Conservation (phyloP, 2,888 invertebrate species). For the Brachylomia viminalis region DNA sequence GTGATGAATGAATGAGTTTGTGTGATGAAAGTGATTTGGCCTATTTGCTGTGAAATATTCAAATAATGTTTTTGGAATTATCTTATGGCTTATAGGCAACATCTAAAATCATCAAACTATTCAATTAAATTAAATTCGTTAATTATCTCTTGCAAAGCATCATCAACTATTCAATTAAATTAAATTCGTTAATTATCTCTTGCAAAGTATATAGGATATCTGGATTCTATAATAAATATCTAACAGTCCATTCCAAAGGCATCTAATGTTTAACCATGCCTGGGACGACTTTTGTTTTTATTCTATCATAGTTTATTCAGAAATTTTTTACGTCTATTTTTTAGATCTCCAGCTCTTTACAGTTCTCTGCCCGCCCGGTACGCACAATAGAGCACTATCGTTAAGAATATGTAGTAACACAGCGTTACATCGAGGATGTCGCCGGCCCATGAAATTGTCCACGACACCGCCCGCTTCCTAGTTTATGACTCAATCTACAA, state of each 20-base stretch:
- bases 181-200: too few relatives aligned
- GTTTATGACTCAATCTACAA: constrained; percentile 36
- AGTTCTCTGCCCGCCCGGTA: background rate
- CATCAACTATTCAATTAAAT: too few relatives aligned
- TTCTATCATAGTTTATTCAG: background rate
- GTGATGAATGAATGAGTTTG: constrained; percentile 21
- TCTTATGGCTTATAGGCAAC: background rate
- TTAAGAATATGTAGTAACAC: constrained; percentile 62
- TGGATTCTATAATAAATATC: background rate
- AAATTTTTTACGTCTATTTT: too few relatives aligned
- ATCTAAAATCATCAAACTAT: too few relatives aligned
- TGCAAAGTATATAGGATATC: background rate
- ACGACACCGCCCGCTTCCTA: constrained; percentile 52
- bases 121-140: too few relatives aligned
- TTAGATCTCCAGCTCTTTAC: constrained; percentile 32
- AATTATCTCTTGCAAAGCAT: too few relatives aligned
- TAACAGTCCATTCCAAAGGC: background rate
- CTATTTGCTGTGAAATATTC: background rate
- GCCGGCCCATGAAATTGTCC: constrained; percentile 64
- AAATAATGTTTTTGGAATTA: background rate
- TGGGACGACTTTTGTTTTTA: background rate
- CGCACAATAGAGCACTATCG: constrained; percentile 57
- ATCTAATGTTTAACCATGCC: background rate
- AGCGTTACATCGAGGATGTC: constrained; percentile 61
- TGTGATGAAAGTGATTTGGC: constrained; percentile 25